A percentile compares a stretch with the other conserved stretches of the same genome.
phyloP scores from a whole-genome alignment of 2,888 invertebrate genomes.

The Cephus nigrinus region DNA sequence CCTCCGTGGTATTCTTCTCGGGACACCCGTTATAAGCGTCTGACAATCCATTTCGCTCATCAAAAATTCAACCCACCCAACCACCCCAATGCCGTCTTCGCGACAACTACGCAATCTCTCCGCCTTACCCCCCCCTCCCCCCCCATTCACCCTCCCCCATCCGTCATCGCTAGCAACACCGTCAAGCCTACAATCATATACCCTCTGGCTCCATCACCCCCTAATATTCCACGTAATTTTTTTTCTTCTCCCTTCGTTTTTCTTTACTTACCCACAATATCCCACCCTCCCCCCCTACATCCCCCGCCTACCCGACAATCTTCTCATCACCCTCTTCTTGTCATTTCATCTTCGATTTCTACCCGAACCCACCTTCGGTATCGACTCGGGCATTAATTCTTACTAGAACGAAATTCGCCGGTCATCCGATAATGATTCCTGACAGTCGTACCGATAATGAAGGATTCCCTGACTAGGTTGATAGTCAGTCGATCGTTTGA shows the following conservation, averaged over 20 bases:
- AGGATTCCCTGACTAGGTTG: too few relatives aligned
- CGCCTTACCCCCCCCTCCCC: background rate
- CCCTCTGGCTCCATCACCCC: too few relatives aligned
- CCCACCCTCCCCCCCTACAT: background rate
- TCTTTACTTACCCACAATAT: background rate
- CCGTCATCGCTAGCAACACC: background rate
- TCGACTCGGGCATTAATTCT: too few relatives aligned
- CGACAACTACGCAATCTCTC: background rate
- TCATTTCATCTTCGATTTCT: slow-evolving; percentile 22
- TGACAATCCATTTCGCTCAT: slow-evolving; percentile 20
- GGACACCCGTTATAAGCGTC: slow-evolving; percentile 2
- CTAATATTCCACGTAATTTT: too few relatives aligned
- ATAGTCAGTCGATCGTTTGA: too few relatives aligned
- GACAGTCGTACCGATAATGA: too few relatives aligned
- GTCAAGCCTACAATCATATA: background rate
- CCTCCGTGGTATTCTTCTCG: background rate
- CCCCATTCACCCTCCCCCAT: background rate
- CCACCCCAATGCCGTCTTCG: background rate
- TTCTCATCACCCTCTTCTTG: slow-evolving; percentile 1
- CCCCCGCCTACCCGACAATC: background rate
- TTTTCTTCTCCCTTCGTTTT: too few relatives aligned
- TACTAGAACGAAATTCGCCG: too few relatives aligned
- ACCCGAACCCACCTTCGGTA: slow-evolving; percentile 11
- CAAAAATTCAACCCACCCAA: slow-evolving; percentile 19
- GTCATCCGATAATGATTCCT: too few relatives aligned